Conservation (phyloP, 2,888 invertebrate genomes). For the Stenurella melanura region DNA sequence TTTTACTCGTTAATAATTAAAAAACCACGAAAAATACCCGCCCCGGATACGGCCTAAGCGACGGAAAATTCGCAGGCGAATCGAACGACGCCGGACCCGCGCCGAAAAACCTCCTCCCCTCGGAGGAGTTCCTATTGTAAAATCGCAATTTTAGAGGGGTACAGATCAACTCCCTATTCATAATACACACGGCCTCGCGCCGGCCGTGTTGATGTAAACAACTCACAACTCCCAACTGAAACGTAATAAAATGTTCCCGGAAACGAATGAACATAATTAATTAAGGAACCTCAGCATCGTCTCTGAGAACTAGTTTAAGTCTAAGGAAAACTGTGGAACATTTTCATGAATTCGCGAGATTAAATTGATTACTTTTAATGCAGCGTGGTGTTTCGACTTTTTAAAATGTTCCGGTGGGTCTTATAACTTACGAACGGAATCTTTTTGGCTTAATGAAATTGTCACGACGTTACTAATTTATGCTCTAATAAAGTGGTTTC, state of each 20-base stretch:
- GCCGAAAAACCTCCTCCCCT: no score
- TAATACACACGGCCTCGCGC: no score
- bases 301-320: slow-evolving; percentile 17
- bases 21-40: no score
- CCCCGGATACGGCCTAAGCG: no score
- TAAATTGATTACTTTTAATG: slow-evolving; percentile 23
- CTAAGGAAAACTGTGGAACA: slow-evolving; percentile 13
- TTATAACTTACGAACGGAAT: neutral
- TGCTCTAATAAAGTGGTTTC: neutral
- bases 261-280: slow-evolving; percentile 18
- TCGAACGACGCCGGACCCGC: no score
- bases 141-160: no score
- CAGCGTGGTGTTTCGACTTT: neutral
- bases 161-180: no score
- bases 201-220: no score
- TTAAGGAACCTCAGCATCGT: slow-evolving; percentile 17
- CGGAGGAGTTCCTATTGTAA: no score
- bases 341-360: slow-evolving; percentile 27
- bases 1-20: no score
- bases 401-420: neutral
- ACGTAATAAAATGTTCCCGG: neutral
- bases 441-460: neutral
- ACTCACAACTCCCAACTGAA: neutral
- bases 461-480: neutral
- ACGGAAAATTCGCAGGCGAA: no score